A percentile compares a stretch with the other conserved stretches of the same genome.
Evolutionary conservation across 2,888 invertebrate genomes (phyloP).

Genomic region (Pachliopta kotzebuea): DNA sequence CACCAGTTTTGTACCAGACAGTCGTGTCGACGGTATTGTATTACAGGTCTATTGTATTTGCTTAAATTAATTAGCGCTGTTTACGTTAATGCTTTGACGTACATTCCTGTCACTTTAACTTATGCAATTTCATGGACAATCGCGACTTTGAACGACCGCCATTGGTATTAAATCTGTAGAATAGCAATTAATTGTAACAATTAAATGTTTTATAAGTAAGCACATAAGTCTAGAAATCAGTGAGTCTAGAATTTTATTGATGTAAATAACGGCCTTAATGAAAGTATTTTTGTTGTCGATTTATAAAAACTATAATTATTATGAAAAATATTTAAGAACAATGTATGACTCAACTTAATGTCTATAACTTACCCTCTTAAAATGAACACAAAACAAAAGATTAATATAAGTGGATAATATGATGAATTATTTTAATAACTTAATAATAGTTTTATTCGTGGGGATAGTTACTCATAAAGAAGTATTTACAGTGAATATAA

Average conservation of each 20-base stretch:
- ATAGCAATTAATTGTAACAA: not conserved
- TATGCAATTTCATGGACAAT: constrained; percentile 37
- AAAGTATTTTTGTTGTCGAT: not conserved
- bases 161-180: constrained; percentile 3
- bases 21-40: constrained; percentile 57
- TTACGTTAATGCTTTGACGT: constrained; percentile 36
- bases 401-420: no score
- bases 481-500: not conserved
- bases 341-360: no score
- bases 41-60: constrained; percentile 54
- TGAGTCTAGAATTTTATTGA: no score
- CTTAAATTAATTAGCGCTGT: constrained; percentile 53
- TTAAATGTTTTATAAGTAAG: not conserved
- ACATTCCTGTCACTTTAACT: constrained; percentile 42
- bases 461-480: no score
- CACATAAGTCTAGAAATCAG: no score
- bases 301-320: no score
- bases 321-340: no score
- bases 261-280: not conserved
- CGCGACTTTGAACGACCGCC: constrained; percentile 22
- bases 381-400: no score
- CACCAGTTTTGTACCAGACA: constrained; percentile 8
- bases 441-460: no score
- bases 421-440: no score
- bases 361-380: no score